Conservation (phyloP, 2,113 vertebrate species). For the Acanthochromis polyacanthus region DNA sequence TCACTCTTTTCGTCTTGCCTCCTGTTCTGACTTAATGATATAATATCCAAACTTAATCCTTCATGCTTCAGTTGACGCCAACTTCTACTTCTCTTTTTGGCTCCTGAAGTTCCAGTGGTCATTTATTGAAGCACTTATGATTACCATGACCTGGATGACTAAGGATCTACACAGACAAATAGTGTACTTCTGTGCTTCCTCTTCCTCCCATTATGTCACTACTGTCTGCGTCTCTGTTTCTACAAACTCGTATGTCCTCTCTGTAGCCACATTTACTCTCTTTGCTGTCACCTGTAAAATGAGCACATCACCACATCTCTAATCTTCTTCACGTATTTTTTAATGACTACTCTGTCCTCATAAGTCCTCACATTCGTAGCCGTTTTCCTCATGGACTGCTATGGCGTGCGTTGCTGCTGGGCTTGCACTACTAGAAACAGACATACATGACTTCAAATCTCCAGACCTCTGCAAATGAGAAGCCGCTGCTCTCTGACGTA, state of each 20-base stretch:
- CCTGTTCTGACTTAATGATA: not conserved
- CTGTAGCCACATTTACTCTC: not conserved
- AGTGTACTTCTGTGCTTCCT: not conserved
- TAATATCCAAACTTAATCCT: conserved; percentile 5
- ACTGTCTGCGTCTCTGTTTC: not conserved
- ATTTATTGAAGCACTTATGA: no score
- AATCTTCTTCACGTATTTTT: not conserved
- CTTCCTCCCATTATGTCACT: not conserved
- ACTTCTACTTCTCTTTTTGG: no score
- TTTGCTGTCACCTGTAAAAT: conserved; percentile 1
- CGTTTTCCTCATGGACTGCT: not conserved
- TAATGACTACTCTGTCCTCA: not conserved
- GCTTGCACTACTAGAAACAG: conserved; percentile 23
- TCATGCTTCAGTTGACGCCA: not conserved
- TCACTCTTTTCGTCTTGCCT: conserved; percentile 3
- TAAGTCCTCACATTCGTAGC: not conserved
- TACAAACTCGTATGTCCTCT: not conserved
- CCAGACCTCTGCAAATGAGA: conserved; percentile 22
- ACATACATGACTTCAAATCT: conserved; percentile 8
- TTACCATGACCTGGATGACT: no score
- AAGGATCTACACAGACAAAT: no score
- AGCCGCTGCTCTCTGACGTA: conserved; percentile 3
- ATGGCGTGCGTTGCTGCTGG: conserved; percentile 22
- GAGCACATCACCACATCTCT: not conserved
- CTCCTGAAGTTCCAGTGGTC: no score